A percentile compares a stretch with the other conserved stretches of the same genome.
These are phyloP conservation scores for Sigmodon hispidus DNA, from an alignment of 2,113 vertebrate species.

Conservation along the genomic window DNA sequence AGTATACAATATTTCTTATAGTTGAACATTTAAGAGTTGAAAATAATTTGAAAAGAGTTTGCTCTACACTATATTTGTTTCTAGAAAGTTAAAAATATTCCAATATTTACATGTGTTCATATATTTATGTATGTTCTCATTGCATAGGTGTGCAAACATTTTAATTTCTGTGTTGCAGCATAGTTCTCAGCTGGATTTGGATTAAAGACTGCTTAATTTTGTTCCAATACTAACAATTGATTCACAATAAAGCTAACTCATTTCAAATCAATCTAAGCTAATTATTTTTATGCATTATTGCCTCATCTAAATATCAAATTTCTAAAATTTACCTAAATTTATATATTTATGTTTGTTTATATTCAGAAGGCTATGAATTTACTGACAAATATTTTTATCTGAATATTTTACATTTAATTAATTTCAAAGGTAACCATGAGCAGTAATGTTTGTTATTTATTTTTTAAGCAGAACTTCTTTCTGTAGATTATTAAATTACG, in stretches of 20 bases:
- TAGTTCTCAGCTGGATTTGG: not conserved
- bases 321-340: not conserved
- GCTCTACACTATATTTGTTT: not conserved
- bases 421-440: not conserved
- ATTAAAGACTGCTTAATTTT: not conserved
- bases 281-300: not conserved
- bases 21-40: not conserved
- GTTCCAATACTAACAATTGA: not conserved
- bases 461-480: not conserved
- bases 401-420: not conserved
- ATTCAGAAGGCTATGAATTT: not conserved
- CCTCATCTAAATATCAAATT: not conserved
- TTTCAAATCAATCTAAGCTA: not conserved
- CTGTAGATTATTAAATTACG: not conserved
- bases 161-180: not conserved
- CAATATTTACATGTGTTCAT: not conserved
- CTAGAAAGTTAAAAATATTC: not conserved
- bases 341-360: not conserved
- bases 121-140: too few species aligned
- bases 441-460: not conserved
- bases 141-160: not conserved
- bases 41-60: not conserved
- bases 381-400: not conserved
- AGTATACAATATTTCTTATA: not conserved
- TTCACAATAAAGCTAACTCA: not conserved